phyloP scores from a whole-genome alignment of 1,140 invertebrate species.

The Drosophila biarmipes region DNA sequence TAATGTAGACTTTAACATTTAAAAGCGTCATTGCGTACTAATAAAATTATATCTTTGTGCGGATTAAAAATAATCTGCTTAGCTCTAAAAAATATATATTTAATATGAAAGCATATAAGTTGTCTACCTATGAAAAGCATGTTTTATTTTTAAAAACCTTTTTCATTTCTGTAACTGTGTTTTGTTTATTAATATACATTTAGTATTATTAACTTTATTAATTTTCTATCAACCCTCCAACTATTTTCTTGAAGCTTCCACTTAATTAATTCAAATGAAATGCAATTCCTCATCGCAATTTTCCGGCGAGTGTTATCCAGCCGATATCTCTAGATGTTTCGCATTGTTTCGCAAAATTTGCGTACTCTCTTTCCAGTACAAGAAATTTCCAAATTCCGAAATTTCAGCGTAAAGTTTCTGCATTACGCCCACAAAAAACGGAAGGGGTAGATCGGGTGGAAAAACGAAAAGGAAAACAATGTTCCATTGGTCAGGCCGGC shows the following conservation, averaged over 20 bases:
- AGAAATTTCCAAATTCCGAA: slow-evolving; percentile 35
- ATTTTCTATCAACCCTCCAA: no score
- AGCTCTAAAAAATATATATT: no score
- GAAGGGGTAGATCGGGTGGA: slow-evolving; percentile 25
- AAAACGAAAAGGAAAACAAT: slow-evolving; percentile 50
- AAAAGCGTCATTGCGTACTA: not conserved
- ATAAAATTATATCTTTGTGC: no score
- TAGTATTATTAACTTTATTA: no score
- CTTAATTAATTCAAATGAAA: slow-evolving; percentile 24
- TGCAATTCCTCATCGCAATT: slow-evolving; percentile 1
- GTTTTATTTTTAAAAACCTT: no score
- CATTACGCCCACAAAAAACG: not conserved
- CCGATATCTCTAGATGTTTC: slow-evolving; percentile 10
- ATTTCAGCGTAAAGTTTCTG: slow-evolving; percentile 26
- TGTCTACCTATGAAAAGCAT: no score
- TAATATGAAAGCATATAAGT: no score
- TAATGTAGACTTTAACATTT: not conserved
- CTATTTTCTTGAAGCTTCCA: no score
- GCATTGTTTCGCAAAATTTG: slow-evolving; percentile 39
- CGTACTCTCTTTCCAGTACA: slow-evolving; percentile 14
- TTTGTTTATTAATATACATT: no score
- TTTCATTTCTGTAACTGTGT: no score
- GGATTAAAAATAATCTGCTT: not conserved
- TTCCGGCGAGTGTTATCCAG: slow-evolving; percentile 1
- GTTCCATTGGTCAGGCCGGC: slow-evolving; percentile 56